Percentiles rank a stretch among this genome's conserved stretches.
These are phyloP conservation scores for Aulostomus chinensis DNA, from an alignment of 2,797 vertebrate species.

Conservation along the genomic window DNA sequence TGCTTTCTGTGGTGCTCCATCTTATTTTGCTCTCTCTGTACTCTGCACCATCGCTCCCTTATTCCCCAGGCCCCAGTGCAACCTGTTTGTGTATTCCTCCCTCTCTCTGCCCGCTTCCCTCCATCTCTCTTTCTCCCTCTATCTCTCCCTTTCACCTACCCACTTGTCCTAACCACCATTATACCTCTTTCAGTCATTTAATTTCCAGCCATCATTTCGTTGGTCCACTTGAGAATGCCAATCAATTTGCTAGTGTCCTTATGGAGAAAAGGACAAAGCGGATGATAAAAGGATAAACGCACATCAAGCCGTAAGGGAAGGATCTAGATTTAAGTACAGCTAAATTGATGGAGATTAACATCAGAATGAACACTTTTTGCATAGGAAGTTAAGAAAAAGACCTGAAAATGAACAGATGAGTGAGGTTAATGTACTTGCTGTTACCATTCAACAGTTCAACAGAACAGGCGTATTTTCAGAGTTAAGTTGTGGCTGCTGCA, in stretches of 20 bases:
- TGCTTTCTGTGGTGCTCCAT: constrained; percentile 48
- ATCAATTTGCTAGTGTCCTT: constrained; percentile 44
- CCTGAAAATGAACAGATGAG: too few relatives aligned
- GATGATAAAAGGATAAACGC: not conserved
- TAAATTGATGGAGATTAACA: not conserved
- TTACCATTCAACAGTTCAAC: too few relatives aligned
- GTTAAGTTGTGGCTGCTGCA: too few relatives aligned
- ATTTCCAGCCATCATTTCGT: constrained; percentile 56
- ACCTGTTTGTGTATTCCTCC: constrained; percentile 77
- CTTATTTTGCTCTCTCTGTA: constrained; percentile 53
- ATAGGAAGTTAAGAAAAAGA: not conserved
- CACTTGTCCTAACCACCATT: constrained; percentile 52
- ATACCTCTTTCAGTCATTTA: constrained; percentile 51
- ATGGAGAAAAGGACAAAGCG: constrained; percentile 16
- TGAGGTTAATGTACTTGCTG: too few relatives aligned
- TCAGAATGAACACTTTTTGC: constrained; percentile 2
- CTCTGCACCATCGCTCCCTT: constrained; percentile 14
- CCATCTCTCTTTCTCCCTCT: not conserved
- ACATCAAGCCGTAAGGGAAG: too few relatives aligned
- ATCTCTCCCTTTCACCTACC: constrained; percentile 1
- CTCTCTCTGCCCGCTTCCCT: constrained; percentile 23
- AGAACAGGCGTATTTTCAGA: too few relatives aligned
- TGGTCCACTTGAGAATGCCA: constrained; percentile 49
- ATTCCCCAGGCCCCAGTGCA: constrained; percentile 71
- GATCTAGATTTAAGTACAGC: not conserved